phyloP scores from a whole-genome alignment of 2,797 vertebrate species.

The Moxostoma hubbsi region DNA sequence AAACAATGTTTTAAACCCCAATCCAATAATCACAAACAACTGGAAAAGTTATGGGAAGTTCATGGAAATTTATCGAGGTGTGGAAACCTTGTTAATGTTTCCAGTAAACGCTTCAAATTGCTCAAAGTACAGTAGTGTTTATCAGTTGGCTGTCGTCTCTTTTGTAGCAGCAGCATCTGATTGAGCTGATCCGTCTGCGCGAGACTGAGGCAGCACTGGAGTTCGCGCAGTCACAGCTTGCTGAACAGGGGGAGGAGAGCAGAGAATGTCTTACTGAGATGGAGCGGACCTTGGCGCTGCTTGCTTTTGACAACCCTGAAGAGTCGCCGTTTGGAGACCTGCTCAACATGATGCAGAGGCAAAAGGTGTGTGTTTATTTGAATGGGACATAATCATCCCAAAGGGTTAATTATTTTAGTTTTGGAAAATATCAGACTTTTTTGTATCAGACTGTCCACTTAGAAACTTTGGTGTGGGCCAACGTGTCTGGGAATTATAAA shows the following conservation, averaged over 20 bases:
- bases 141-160: background rate
- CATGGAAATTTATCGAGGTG: too few relatives aligned
- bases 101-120: too few relatives aligned
- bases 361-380: slow-evolving; percentile 82
- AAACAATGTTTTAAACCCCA: too few relatives aligned
- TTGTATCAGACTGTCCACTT: too few relatives aligned
- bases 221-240: slow-evolving; percentile 96
- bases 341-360: slow-evolving; percentile 96
- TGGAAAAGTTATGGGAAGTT: too few relatives aligned
- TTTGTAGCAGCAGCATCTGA: slow-evolving; percentile 93
- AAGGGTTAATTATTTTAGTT: background rate
- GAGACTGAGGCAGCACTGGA: slow-evolving; percentile 96
- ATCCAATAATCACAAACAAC: too few relatives aligned
- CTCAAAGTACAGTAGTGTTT: background rate
- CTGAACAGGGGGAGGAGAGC: slow-evolving; percentile 96
- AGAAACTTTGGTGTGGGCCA: too few relatives aligned
- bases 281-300: slow-evolving; percentile 93
- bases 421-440: background rate
- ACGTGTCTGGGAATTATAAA: too few relatives aligned
- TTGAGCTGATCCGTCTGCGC: slow-evolving; percentile 94
- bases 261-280: slow-evolving; percentile 96
- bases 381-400: background rate
- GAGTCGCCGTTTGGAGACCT: slow-evolving; percentile 96
- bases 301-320: slow-evolving; percentile 96
- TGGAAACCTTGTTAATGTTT: too few relatives aligned